Evolutionary conservation across 2,113 vertebrate species (phyloP).

Genomic region (Nyctibius bracteatus): DNA sequence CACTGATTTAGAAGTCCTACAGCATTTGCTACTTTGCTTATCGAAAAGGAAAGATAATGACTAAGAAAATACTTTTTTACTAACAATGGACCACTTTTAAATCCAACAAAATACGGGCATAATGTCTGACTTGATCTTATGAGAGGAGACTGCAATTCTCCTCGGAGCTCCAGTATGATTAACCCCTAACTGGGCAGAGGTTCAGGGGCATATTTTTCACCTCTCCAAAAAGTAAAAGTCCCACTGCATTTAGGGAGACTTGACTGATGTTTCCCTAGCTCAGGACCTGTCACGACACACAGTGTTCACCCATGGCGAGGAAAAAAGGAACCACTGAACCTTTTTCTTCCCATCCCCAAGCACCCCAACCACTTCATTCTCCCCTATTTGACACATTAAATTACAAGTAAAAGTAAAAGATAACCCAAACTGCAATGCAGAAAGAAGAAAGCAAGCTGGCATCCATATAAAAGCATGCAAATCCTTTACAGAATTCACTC

Average conservation of each 20-base stretch:
- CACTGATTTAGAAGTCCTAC: neutral
- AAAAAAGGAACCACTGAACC: neutral
- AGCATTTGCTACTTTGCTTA: neutral
- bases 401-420: neutral
- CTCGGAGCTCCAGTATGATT: neutral
- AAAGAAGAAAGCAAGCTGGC: neutral
- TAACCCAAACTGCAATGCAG: neutral
- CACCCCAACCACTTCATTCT: neutral
- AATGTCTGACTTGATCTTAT: neutral
- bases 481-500: conserved; percentile 11
- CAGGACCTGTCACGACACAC: neutral
- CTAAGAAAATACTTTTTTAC: neutral
- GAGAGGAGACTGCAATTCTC: neutral
- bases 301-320: neutral
- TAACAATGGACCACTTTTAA: neutral
- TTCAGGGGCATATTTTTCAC: neutral
- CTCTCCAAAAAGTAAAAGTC: neutral
- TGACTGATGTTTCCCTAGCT: neutral
- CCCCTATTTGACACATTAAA: neutral
- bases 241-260: neutral
- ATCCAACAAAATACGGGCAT: neutral
- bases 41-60: neutral
- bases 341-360: neutral
- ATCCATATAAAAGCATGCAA: neutral
- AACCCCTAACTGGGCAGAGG: neutral